Conservation (phyloP, 2,888 invertebrate genomes). For the Sinopyrophorus schimmeli region DNA sequence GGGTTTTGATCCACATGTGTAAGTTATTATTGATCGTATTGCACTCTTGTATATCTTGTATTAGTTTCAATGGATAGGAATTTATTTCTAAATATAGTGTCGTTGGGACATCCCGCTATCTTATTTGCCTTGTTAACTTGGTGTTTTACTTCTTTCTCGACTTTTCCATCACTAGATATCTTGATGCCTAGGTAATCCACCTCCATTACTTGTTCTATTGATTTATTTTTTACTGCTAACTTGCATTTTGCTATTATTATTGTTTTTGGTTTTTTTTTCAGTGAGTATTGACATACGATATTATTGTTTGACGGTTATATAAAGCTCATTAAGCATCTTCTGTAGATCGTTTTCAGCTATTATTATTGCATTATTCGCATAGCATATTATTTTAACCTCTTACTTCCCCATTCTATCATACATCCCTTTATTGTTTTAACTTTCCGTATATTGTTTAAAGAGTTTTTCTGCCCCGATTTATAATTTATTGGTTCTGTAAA, state of each 20-base stretch:
- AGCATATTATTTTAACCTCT: neutral
- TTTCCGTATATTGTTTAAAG: neutral
- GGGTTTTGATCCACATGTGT: neutral
- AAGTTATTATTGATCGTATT: neutral
- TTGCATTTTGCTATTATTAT: neutral
- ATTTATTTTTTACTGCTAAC: neutral
- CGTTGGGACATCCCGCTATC: slow-evolving; percentile 1
- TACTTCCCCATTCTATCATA: neutral
- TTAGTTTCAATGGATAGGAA: neutral
- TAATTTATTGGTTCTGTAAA: neutral
- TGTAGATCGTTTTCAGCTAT: neutral
- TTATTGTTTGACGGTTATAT: too few relatives aligned
- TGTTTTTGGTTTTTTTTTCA: too few relatives aligned
- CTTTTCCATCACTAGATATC: neutral
- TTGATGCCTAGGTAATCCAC: neutral
- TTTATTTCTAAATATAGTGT: slow-evolving; percentile 2
- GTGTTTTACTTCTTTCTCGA: neutral
- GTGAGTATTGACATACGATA: neutral
- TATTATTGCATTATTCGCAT: neutral
- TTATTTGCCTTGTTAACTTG: slow-evolving; percentile 4
- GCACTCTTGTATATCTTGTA: neutral
- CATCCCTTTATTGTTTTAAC: neutral
- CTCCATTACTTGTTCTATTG: slow-evolving; percentile 7
- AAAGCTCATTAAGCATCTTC: neutral
- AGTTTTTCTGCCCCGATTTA: neutral